Base-by-base conservation (phyloP, 1,140 invertebrate genomes). In the Bombus consobrinus region DNA sequence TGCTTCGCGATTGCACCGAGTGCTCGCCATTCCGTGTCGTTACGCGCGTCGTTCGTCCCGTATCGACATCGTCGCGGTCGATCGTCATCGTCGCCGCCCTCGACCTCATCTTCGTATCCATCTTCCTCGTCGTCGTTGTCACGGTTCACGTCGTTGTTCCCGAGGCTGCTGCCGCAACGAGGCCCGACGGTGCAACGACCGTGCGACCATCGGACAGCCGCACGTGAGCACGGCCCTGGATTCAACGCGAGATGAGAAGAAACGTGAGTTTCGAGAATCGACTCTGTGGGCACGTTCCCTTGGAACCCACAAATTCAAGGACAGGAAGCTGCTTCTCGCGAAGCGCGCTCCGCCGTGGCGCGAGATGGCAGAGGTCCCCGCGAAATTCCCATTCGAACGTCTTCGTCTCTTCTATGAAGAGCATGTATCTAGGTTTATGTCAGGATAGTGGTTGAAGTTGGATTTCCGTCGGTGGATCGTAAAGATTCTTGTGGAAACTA, bases 241-340 rank as follows among this genome's bases (percentile, higher is more conserved):
- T 72, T 82, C 71, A 88, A 85, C 78, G 62, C 83, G 89, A 90
- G 89, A 94, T 93, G 93, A 93, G 87, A 92, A 93, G 87, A 92
- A 89, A 93, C 89, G 93, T 93, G 90, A 94, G 93, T 93, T 72
- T 69, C 69, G 41, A 28, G 41, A 32, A 66, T 64, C 39, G 28
- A 39, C 59, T 28, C 32, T 25, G 68, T 1, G 6, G 2, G 13
- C 39, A n/a, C n/a, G 32, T 39, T 43, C 22, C 10, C 13, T 62
- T 1, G 41, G 73, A 28, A n/a, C 53, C 32, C 25, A 2, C 66
- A 1, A 34, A 77, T 77, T 77, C 75, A 41, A 59, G 53, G 75
- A 59, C 75, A 62, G 53, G 28, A 62, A 77, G 37, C 57, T 76
- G 43, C 13, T 13, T 28, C 41, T 53, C 25, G 66, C 28, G 28